Evolutionary conservation across 2,888 invertebrate species (phyloP), one percentile per base, ranked within the genome.

Genomic region (Octodonta nipae): DNA sequence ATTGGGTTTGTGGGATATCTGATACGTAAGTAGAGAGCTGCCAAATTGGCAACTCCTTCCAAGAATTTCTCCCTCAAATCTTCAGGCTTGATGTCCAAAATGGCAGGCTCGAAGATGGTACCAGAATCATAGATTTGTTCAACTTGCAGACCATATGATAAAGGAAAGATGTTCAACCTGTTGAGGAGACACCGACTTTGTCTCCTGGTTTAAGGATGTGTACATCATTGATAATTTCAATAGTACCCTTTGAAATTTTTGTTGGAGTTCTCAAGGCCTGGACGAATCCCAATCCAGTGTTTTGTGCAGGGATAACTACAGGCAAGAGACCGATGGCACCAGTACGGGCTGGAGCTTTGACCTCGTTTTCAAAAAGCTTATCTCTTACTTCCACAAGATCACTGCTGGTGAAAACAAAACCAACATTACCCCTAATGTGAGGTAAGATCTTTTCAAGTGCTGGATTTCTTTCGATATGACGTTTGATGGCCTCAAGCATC

Each of bases 151-250:
- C 98, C 98, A 57, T 98, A 99, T 32, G 92, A 91, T 73, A 99
- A 99, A 30, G 98, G 98, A 61, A 93, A 95, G 65, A 99, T 95
- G 73, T 93, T 93, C 71, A 99, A 77, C 98, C 99, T 98, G 75
- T 96, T 98, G 49, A 99, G 73, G 30, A 30, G 15, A 22, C 92
- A 54, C 98, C 98, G 39, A 99, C 98, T 67, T 87, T 93, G 63
- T 96, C 96, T 28, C 93, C 95, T 13, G 85, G 86, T 66, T 87
- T 87, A 63, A 87, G 64, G 60, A 87, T 87, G 61, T 86, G 85
- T 33, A 88, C 87, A 66, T 87, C 87, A 47, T 87, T 87, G 71
- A 98, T 86, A 68, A 99, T 99, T 91, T 99, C 98, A 82, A 98
- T 98, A 46, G 95, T 95, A 70, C 50, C 51, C 34, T 53, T 51